A percentile compares a stretch with the other conserved stretches of the same genome.
Conservation (phyloP, 2,113 vertebrate genomes). For the Misgurnus mizolepis region DNA sequence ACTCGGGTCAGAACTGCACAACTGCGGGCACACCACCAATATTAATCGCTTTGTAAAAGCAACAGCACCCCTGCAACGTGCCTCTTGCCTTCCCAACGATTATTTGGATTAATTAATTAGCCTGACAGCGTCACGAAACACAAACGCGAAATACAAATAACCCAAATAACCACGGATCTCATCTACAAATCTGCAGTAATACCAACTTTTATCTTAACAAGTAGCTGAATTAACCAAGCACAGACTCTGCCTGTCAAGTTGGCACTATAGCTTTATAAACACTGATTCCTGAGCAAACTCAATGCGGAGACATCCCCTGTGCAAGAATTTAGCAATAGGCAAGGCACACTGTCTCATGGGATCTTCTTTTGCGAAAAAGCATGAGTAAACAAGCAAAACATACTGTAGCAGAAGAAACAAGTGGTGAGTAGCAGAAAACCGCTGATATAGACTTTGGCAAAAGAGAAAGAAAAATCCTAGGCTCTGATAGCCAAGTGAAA, state of each 20-base stretch:
- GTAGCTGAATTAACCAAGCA: slow-evolving; percentile 40
- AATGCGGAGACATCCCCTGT: not conserved
- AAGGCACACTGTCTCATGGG: slow-evolving; percentile 15
- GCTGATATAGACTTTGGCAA: slow-evolving; percentile 4
- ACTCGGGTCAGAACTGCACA: slow-evolving; percentile 36
- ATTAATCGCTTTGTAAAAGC: slow-evolving; percentile 50
- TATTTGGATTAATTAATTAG: slow-evolving; percentile 52
- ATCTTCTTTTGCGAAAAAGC: slow-evolving; percentile 4
- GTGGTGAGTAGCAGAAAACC: not conserved
- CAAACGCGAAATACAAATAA: slow-evolving; percentile 42
- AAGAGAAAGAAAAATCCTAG: slow-evolving; percentile 4
- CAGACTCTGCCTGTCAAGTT: slow-evolving; percentile 22
- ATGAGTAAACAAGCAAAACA: slow-evolving; percentile 25
- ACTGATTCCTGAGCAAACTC: slow-evolving; percentile 17
- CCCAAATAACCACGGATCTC: slow-evolving; percentile 38
- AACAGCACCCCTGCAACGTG: slow-evolving; percentile 30
- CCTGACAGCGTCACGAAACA: slow-evolving; percentile 26
- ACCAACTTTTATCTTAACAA: slow-evolving; percentile 42
- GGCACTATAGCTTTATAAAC: slow-evolving; percentile 7
- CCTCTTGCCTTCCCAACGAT: slow-evolving; percentile 48
- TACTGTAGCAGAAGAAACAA: not conserved
- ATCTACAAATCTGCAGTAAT: slow-evolving; percentile 32
- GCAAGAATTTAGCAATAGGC: slow-evolving; percentile 23
- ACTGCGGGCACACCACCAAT: slow-evolving; percentile 40
- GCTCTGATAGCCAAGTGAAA: not conserved